These are phyloP conservation scores for Pogonocichla stellata DNA, from an alignment of 2,113 vertebrate genomes.

Conservation along the genomic window DNA sequence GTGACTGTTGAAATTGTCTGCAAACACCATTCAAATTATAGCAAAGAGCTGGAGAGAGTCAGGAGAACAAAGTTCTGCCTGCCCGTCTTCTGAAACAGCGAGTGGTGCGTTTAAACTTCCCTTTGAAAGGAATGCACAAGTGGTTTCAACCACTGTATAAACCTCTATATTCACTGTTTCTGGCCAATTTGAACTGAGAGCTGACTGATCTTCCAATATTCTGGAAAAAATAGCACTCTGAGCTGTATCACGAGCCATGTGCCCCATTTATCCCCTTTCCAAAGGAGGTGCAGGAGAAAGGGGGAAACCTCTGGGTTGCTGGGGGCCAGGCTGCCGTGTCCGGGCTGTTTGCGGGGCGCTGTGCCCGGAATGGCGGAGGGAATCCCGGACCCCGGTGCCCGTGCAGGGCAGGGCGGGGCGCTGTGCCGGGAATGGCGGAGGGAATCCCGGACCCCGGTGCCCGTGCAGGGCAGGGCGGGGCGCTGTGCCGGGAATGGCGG, in stretches of 20 bases:
- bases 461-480: no score
- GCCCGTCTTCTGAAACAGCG: background rate
- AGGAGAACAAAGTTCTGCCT: background rate
- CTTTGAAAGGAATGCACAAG: background rate
- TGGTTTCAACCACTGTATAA: accelerated
- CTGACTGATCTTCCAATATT: accelerated
- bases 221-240: background rate
- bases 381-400: no score
- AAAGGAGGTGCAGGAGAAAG: background rate
- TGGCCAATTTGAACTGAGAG: background rate
- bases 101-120: background rate
- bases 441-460: background rate
- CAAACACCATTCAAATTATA: background rate
- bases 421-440: background rate
- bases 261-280: background rate
- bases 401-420: no score
- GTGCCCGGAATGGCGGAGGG: background rate
- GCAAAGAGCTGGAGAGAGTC: background rate
- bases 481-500: background rate
- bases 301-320: accelerated
- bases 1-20: background rate
- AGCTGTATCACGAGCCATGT: background rate
- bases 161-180: background rate
- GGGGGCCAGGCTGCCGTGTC: background rate
- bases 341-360: background rate